A percentile compares a stretch with the other conserved stretches of the same genome.
phyloP scores from a whole-genome alignment of 2,888 invertebrate species.

The Micropterix aruncella region DNA sequence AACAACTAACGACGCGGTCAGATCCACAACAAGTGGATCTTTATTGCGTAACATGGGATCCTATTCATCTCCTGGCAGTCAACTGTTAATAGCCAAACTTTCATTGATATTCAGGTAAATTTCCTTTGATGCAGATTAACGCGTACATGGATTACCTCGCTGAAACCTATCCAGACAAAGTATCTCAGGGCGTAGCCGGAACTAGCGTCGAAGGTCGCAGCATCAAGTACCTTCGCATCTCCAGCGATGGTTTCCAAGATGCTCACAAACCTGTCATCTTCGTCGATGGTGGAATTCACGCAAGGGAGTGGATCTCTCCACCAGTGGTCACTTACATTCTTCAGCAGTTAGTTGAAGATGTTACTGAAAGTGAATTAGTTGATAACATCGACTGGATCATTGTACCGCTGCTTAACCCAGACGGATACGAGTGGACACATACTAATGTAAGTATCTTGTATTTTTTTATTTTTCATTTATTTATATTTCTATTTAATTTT shows the following conservation, averaged over 20 bases:
- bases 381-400: constrained; percentile 50
- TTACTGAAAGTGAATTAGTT: constrained; percentile 37
- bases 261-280: constrained; percentile 38
- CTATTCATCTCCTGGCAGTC: too few relatives aligned
- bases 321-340: constrained; percentile 50
- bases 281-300: constrained; percentile 47
- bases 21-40: too few relatives aligned
- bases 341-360: constrained; percentile 44
- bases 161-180: constrained; percentile 26
- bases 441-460: constrained; percentile 21
- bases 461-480: too few relatives aligned
- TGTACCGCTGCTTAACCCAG: constrained; percentile 56
- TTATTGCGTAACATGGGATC: too few relatives aligned
- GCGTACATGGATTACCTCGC: constrained; percentile 29
- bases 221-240: constrained; percentile 43
- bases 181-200: constrained; percentile 36
- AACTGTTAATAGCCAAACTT: too few relatives aligned
- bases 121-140: constrained; percentile 32
- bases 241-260: constrained; percentile 31
- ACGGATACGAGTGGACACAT: constrained; percentile 50
- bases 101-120: too few relatives aligned
- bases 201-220: constrained; percentile 38
- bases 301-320: constrained; percentile 60
- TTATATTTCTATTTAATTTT: too few relatives aligned
- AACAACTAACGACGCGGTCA: too few relatives aligned